These are phyloP conservation scores for Lomographa bimaculata DNA, from an alignment of 2,888 invertebrate genomes.

Conservation along the genomic window DNA sequence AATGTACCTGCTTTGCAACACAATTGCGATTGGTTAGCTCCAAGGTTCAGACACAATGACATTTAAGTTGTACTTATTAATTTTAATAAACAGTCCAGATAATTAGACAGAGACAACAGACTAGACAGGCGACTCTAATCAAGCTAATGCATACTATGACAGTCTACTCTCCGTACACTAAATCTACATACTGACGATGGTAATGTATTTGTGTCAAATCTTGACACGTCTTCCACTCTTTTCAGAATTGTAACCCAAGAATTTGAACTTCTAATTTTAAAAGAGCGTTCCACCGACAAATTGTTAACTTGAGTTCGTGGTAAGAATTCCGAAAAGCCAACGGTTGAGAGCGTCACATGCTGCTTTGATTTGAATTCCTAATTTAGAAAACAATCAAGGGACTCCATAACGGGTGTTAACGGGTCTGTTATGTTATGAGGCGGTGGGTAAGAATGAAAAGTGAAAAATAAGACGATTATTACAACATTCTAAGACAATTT, in stretches of 20 bases:
- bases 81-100: not conserved
- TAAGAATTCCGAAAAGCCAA: slow-evolving; percentile 41
- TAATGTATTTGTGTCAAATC: slow-evolving; percentile 19
- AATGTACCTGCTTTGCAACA: slow-evolving; percentile 14
- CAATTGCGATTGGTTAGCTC: slow-evolving; percentile 6
- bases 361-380: slow-evolving; percentile 44
- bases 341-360: slow-evolving; percentile 35
- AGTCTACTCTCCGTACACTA: not conserved
- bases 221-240: slow-evolving; percentile 2
- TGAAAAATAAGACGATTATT: no score
- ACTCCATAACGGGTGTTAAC: slow-evolving; percentile 28
- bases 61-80: slow-evolving; percentile 2
- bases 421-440: slow-evolving; percentile 16
- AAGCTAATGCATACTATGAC: not conserved
- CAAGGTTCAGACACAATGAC: slow-evolving; percentile 1
- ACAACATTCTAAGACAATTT: no score
- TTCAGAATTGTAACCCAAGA: no score
- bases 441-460: no score
- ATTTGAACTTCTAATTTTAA: slow-evolving; percentile 22
- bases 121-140: slow-evolving; percentile 1
- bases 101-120: no score
- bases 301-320: slow-evolving; percentile 29
- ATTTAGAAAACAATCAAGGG: slow-evolving; percentile 46
- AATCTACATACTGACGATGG: no score
- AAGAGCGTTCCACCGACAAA: slow-evolving; percentile 26